Conservation (phyloP, 2,113 vertebrate species). For the Neolamprologus cancellatus region DNA sequence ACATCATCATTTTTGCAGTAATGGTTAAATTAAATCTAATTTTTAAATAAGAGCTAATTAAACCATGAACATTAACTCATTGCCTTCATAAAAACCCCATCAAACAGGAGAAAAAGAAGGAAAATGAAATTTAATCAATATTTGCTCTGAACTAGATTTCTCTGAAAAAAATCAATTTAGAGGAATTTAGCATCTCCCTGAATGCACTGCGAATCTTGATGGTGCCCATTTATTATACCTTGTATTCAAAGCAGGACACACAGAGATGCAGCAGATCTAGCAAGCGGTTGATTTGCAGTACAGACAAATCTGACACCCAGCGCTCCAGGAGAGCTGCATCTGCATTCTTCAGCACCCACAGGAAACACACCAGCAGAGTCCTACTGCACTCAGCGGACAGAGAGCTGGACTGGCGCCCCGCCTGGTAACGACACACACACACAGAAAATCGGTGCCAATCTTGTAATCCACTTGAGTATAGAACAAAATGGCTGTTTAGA, state of each 20-base stretch:
- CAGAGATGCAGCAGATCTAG: conserved; percentile 84
- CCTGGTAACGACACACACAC: conserved; percentile 61
- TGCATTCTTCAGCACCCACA: conserved; percentile 88
- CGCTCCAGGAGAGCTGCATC: conserved; percentile 77
- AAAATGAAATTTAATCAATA: neutral
- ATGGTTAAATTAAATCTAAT: neutral
- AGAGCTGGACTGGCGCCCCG: conserved; percentile 69
- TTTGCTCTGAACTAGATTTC: neutral
- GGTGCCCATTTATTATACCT: conserved; percentile 63
- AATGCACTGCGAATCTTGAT: neutral
- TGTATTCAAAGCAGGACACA: conserved; percentile 88
- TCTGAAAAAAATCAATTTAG: neutral
- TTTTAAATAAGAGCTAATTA: neutral
- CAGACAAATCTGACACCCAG: conserved; percentile 82
- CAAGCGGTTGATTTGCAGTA: conserved; percentile 81
- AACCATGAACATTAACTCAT: neutral
- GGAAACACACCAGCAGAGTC: conserved; percentile 82
- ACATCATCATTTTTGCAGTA: neutral
- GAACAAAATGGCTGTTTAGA: conserved; percentile 24
- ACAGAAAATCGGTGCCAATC: neutral
- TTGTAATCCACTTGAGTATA: neutral
- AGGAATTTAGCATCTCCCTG: neutral
- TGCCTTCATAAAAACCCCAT: neutral
- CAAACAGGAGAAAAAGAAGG: neutral
- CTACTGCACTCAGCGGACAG: conserved; percentile 84